These are phyloP conservation scores for Sternarchorhynchus goeldii DNA, from an alignment of 2,797 vertebrate genomes.

Conservation along the genomic window DNA sequence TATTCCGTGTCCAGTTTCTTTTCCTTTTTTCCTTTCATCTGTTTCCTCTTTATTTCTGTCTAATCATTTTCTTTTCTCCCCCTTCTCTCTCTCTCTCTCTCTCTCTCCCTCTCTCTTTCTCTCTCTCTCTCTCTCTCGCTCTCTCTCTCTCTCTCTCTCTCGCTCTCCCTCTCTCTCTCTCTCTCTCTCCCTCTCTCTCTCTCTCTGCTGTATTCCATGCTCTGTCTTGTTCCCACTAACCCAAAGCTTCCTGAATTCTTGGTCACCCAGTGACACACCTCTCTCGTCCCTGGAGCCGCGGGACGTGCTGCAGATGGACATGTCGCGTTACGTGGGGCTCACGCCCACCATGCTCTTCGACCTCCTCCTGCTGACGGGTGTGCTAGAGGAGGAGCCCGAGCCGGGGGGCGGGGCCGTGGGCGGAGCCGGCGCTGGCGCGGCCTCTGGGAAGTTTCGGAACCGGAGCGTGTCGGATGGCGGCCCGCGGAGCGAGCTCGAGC, in stretches of 20 bases:
- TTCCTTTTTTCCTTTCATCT: constrained; percentile 56
- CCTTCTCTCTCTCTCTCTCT: constrained; percentile 48
- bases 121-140: constrained; percentile 56
- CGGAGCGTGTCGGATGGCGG: constrained; percentile 54
- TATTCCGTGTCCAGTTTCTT: constrained; percentile 61
- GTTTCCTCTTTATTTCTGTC: constrained; percentile 50
- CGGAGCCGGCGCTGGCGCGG: background rate
- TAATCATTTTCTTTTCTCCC: constrained; percentile 49
- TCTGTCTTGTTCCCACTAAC: constrained; percentile 56
- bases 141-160: constrained; percentile 59
- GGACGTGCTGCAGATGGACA: constrained; percentile 70
- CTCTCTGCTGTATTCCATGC: background rate
- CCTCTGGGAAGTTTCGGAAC: constrained; percentile 25
- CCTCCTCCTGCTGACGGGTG: constrained; percentile 78
- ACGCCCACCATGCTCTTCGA: constrained; percentile 76
- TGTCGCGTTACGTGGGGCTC: constrained; percentile 73
- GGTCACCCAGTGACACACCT: constrained; percentile 84
- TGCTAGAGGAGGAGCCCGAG: constrained; percentile 78
- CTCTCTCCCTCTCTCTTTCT: constrained; percentile 57
- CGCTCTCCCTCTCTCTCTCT: constrained; percentile 61
- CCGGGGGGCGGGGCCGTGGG: constrained; percentile 46
- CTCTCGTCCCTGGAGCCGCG: constrained; percentile 79
- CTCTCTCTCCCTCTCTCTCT: constrained; percentile 18
- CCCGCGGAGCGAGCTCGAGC: constrained; percentile 62
- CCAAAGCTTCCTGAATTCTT: constrained; percentile 84